Evolutionary conservation across 2,113 vertebrate genomes (phyloP), one percentile per base, ranked within the genome.

Genomic region (Carassius auratus): DNA sequence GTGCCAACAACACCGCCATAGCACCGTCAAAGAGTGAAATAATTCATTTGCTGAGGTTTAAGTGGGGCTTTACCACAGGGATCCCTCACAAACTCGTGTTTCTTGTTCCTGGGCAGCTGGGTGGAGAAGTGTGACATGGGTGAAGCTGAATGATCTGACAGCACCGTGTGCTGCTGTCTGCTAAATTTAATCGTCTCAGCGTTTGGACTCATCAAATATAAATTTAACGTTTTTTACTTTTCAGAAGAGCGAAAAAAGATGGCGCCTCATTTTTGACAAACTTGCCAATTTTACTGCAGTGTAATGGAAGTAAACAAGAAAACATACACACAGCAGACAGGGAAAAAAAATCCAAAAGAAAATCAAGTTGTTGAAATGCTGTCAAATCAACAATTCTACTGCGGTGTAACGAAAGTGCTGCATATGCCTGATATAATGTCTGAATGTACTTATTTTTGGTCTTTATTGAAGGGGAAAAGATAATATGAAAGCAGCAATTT

Each of bases 161-260:
- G 76, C 61, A 55, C 33, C 8, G 19, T 50, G 80, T 55, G 78
- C 23, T 55, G 78, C 23, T 71, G 80, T 66, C 81, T n/a, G 17
- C 55, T 36, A 64, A 77, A 75, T 86, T 79, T 80, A 62, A 84
- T 84, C 66, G 42, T 81, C 45, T 79, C 42, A 57, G 83, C 77
- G 83, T 83, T 83, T 85, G 19, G 69, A 76, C 78, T 86, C 86
- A 84, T 86, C 76, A 80, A 87, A 89, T 87, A 87, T 85, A 71
- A 62, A 87, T 81, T 78, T 77, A 76, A 23, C 13, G 62, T 14
- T 87, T 87, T 64, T 86, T 61, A 61, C 64, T 59, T 84, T 71
- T 80, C 59, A 80, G 45, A 80, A 48, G 59, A 79, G 36, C 17
- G 33, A 48, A 64, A 64, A 80, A 50, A 38, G 13, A n/a, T 3